These are phyloP conservation scores for Drosophila jambulina DNA, from an alignment of 1,140 invertebrate genomes.

Conservation along the genomic window DNA sequence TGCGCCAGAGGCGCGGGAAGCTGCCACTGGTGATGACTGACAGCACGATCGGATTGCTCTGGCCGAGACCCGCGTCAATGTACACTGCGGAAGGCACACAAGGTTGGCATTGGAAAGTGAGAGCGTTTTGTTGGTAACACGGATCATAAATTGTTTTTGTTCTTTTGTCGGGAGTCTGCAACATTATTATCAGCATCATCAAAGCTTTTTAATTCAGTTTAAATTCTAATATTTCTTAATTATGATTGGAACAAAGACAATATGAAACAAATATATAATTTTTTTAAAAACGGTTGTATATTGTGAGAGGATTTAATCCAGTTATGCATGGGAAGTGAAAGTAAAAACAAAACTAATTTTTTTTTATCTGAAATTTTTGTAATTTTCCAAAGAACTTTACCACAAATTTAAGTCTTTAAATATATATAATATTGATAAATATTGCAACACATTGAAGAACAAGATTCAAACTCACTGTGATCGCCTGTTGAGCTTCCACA, in stretches of 20 bases:
- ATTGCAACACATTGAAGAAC: not conserved
- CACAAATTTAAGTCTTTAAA: not conserved
- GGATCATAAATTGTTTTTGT: constrained; percentile 3
- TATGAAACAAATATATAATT: not conserved
- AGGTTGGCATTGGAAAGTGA: constrained; percentile 9
- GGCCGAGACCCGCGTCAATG: constrained; percentile 91
- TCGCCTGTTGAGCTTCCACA: constrained; percentile 93
- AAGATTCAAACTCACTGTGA: constrained; percentile 89
- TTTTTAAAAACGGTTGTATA: not conserved
- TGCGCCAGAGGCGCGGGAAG: constrained; percentile 92
- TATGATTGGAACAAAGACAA: not conserved
- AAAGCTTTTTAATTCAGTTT: not conserved
- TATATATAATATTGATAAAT: not conserved
- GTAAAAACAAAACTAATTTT: not conserved
- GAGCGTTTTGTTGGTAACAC: constrained; percentile 3
- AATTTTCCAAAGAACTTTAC: not conserved
- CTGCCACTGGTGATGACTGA: constrained; percentile 92
- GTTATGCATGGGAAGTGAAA: not conserved
- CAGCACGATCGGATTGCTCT: constrained; percentile 90
- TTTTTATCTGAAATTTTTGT: too few relatives aligned
- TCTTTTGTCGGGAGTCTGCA: not conserved
- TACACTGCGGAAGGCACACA: constrained; percentile 88
- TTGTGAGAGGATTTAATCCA: not conserved
- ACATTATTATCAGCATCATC: not conserved
- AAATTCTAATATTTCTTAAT: not conserved